Base-by-base conservation (phyloP, 2,888 invertebrate species). In the Frankliniella intonsa region DNA sequence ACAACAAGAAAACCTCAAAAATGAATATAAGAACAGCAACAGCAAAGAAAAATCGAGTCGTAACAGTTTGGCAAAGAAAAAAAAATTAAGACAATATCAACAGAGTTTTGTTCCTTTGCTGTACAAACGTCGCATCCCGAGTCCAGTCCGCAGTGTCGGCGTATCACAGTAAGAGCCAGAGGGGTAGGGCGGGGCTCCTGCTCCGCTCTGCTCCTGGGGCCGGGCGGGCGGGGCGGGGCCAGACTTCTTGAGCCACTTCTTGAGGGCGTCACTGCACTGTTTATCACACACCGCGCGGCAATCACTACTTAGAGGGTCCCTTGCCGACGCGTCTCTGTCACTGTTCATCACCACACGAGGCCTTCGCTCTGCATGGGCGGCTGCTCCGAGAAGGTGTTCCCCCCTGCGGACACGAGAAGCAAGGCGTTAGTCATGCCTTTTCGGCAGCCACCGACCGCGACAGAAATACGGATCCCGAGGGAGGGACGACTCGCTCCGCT, bases 321-420 rank as follows among this genome's bases (percentile, higher is more conserved):
- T 38, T 76, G 38, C 81, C 50, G 3, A 5, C 38, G 38, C 38
- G 81, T 55, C 17, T 50, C 38, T 5, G 38, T 38, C 38, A 38
- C 38, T 38, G 38, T 80, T 82, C 83, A 84, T 85, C 85, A 93
- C 93, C 93, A 93, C 90, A 93, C 93, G 87, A 93, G 90, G 82
- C 92, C 93, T 88, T 93, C 93, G 88, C 92, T 93, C 87, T 93
- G 91, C 89, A 91, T 90, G 89, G 92, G 92, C 88, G 92, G 92
- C 85, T 92, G 92, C 88, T 93, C 93, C 85, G 91, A 90, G 87
- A 92, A 92, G 83, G 91, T 91, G 83, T 93, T 93, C 84, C 93
- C 92, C 85, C 88, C 87, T 87, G 90, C 88, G 85, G 84, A 81
- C 84, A 85, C 84, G 84, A 83, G n/a, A 80, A 81, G 81, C 38